Percentiles rank a stretch among this genome's conserved stretches.
These are phyloP conservation scores for Laspeyria flexula DNA, from an alignment of 2,888 invertebrate genomes.

Conservation along the genomic window DNA sequence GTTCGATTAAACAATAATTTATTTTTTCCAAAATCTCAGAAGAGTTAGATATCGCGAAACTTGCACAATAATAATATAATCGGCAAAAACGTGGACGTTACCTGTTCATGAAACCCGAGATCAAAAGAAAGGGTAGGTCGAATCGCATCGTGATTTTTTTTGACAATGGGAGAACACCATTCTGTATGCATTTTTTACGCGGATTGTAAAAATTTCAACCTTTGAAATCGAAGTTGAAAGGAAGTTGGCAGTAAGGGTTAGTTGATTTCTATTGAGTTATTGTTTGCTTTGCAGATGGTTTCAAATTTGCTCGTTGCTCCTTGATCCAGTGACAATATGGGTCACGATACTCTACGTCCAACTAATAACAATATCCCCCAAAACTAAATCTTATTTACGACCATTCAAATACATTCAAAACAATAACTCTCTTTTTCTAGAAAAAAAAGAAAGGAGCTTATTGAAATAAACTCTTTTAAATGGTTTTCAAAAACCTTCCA, in stretches of 20 bases:
- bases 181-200: conserved; percentile 73
- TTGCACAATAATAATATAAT: conserved; percentile 73
- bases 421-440: conserved; percentile 12
- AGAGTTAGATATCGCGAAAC: conserved; percentile 81
- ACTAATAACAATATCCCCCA: conserved; percentile 35
- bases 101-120: conserved; percentile 84
- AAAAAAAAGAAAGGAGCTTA: conserved; percentile 19
- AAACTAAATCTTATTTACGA: conserved; percentile 19
- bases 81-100: conserved; percentile 77
- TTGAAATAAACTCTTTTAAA: conserved; percentile 14
- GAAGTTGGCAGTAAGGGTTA: conserved; percentile 82
- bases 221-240: conserved; percentile 72
- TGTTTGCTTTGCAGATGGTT: conserved; percentile 71
- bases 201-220: conserved; percentile 68
- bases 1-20: conserved; percentile 78
- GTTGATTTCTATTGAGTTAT: conserved; percentile 63
- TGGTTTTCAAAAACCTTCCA: conserved; percentile 25
- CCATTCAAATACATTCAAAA: conserved; percentile 19
- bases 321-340: conserved; percentile 74
- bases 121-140: conserved; percentile 82
- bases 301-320: conserved; percentile 69
- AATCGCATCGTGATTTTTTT: conserved; percentile 69
- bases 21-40: conserved; percentile 70
- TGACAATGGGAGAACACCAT: conserved; percentile 54
- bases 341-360: conserved; percentile 55